A percentile compares a stretch with the other conserved stretches of the same genome.
Evolutionary conservation across 2,113 vertebrate genomes (phyloP).

Genomic region (Abramis brama): DNA sequence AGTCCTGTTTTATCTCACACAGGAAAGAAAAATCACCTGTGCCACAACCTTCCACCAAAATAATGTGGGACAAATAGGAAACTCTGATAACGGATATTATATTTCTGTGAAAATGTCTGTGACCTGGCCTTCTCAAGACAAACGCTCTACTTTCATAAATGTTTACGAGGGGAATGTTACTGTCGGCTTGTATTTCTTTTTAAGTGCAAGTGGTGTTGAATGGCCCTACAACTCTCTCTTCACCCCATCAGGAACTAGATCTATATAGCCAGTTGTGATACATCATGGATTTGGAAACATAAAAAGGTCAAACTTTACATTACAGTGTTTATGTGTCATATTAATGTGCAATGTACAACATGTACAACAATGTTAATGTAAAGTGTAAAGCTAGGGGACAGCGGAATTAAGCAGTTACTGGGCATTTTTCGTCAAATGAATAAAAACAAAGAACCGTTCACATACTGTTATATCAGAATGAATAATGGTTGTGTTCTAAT

Average conservation of each 20-base stretch:
- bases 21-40: slow-evolving; percentile 59
- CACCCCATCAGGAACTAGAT: slow-evolving; percentile 27
- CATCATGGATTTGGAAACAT: slow-evolving; percentile 35
- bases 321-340: not conserved
- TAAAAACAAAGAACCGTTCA: not conserved
- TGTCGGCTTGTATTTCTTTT: slow-evolving; percentile 24
- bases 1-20: slow-evolving; percentile 54
- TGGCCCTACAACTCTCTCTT: slow-evolving; percentile 22
- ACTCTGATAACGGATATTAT: slow-evolving; percentile 53
- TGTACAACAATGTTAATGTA: not conserved
- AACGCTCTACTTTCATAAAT: slow-evolving; percentile 25
- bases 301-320: slow-evolving; percentile 25
- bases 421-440: too few species aligned
- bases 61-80: slow-evolving; percentile 46
- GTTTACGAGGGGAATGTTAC: not conserved
- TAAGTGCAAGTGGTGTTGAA: slow-evolving; percentile 30
- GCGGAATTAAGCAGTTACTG: not conserved
- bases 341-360: not conserved
- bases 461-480: slow-evolving; percentile 29
- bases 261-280: slow-evolving; percentile 26
- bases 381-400: not conserved
- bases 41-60: slow-evolving; percentile 46
- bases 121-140: slow-evolving; percentile 20
- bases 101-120: slow-evolving; percentile 51
- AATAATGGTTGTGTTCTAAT: slow-evolving; percentile 26